Evolutionary conservation across 2,888 invertebrate genomes (phyloP).

Genomic region (Caenorhabditis afra): DNA sequence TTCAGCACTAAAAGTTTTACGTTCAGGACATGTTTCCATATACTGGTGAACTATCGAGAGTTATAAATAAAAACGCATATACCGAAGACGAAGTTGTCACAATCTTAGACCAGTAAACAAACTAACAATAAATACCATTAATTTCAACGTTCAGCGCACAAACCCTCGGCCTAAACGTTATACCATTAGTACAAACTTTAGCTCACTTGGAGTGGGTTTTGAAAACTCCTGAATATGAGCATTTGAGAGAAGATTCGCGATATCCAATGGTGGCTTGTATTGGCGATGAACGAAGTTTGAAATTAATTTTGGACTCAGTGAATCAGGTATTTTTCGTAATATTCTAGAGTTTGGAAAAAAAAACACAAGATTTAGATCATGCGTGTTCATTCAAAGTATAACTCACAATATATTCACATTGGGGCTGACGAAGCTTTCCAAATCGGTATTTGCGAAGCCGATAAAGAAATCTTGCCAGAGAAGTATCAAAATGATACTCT

Average conservation of each 20-base stretch:
- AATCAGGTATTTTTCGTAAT: slow-evolving; percentile 60
- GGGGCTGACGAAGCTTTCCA: slow-evolving; percentile 82
- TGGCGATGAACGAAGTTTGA: slow-evolving; percentile 80
- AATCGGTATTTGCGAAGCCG: slow-evolving; percentile 71
- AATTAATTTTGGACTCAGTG: slow-evolving; percentile 78
- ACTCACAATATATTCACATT: slow-evolving; percentile 84
- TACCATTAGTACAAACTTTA: slow-evolving; percentile 90
- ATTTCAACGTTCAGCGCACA: slow-evolving; percentile 81
- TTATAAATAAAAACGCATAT: slow-evolving; percentile 86
- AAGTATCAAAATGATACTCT: slow-evolving; percentile 65
- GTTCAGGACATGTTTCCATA: slow-evolving; percentile 90
- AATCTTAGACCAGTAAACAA: slow-evolving; percentile 74
- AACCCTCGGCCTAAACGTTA: slow-evolving; percentile 84
- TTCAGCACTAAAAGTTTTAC: background rate
- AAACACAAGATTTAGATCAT: slow-evolving; percentile 52
- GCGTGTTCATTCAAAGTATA: slow-evolving; percentile 81
- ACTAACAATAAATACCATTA: slow-evolving; percentile 62
- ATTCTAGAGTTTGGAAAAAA: background rate
- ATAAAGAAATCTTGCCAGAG: slow-evolving; percentile 61
- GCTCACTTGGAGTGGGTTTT: slow-evolving; percentile 89
- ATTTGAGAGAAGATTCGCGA: slow-evolving; percentile 81
- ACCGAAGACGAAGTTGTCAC: slow-evolving; percentile 84
- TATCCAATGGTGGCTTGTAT: slow-evolving; percentile 73
- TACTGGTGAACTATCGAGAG: slow-evolving; percentile 83
- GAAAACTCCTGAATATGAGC: slow-evolving; percentile 85